Evolutionary conservation across 2,888 invertebrate genomes (phyloP), one percentile per base, ranked within the genome.

Genomic region (Myopa testacea): DNA sequence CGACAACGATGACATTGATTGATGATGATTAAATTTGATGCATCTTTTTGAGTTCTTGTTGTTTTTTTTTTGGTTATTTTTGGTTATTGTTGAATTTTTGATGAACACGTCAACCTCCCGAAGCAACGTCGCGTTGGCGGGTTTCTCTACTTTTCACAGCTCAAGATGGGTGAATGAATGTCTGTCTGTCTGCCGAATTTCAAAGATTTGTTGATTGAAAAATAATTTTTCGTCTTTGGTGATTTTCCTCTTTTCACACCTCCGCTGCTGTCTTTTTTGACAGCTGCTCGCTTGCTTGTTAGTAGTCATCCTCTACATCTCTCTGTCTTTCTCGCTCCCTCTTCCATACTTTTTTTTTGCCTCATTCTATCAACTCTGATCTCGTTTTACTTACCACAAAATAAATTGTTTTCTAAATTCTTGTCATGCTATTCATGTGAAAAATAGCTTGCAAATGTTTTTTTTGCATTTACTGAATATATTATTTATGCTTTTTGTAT

Each of bases 1-100:
- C 60, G 74, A 63, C 73, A 82, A 79, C 76, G 82, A 85, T 86
- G 88, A 88, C 88, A 87, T 86, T 88, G 88, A 88, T 88, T 88
- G 88, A 88, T 88, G 88, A 88, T 88, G 88, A 88, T 88, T 87
- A 88, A 88, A 88, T 85, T 87, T 86, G 86, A 87, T 87, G 87
- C 86, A 86, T 84, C 85, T 83, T 83, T 80, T 79, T 69, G 58
- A 78, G 77, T 77, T 75, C 67, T 80, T 74, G 14, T 55, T 55
- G 0, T n/a, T 71, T 79, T 76, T 79, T 50, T 45, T 16, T 16
- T 69, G 45, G 19, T 34, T 72, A 68, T 78, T 78, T 78, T 80
- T 72, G 40, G 73, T 78, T 79, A 78, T 26, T 40, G n/a, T 69
- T 14, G 55, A 52, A 79, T 40, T 52, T 16, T 67, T 5, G 50